Conservation (phyloP, 2,797 vertebrate species). For the Amblyopsis hoosieri region DNA sequence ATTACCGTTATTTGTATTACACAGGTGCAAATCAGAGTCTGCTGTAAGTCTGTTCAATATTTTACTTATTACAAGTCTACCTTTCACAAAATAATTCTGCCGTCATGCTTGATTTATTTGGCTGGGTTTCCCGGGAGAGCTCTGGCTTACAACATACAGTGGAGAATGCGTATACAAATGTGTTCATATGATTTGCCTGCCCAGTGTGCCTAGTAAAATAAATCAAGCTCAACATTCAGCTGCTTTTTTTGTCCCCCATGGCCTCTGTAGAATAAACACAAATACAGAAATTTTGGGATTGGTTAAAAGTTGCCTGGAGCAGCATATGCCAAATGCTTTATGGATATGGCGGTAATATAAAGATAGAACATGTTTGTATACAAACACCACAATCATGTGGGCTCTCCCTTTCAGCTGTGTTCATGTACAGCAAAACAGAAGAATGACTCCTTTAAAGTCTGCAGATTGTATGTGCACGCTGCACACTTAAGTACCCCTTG, state of each 20-base stretch:
- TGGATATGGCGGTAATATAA: conserved; percentile 4
- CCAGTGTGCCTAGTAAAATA: conserved; percentile 3
- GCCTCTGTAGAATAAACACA: conserved; percentile 2
- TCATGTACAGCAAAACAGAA: conserved; percentile 38
- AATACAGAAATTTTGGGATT: background rate
- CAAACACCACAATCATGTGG: conserved; percentile 54
- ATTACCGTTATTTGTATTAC: background rate
- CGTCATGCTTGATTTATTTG: conserved; percentile 2
- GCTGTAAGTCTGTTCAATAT: background rate
- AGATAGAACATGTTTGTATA: conserved; percentile 22
- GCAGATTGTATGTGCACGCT: background rate
- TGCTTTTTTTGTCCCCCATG: background rate
- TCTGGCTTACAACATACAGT: background rate
- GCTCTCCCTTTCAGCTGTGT: conserved; percentile 35
- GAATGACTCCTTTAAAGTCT: conserved; percentile 49
- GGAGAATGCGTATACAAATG: background rate
- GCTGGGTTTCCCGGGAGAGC: conserved; percentile 1
- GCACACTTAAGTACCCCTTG: too few relatives aligned
- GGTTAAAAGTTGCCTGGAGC: background rate
- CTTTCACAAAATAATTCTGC: background rate
- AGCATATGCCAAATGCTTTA: conserved; percentile 3
- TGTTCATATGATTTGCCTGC: conserved; percentile 1
- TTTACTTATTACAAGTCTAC: background rate
- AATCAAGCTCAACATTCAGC: background rate
- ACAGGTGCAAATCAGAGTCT: background rate